Evolutionary conservation across 2,113 vertebrate species (phyloP).

Genomic region (human (Homo sapiens)): DNA sequence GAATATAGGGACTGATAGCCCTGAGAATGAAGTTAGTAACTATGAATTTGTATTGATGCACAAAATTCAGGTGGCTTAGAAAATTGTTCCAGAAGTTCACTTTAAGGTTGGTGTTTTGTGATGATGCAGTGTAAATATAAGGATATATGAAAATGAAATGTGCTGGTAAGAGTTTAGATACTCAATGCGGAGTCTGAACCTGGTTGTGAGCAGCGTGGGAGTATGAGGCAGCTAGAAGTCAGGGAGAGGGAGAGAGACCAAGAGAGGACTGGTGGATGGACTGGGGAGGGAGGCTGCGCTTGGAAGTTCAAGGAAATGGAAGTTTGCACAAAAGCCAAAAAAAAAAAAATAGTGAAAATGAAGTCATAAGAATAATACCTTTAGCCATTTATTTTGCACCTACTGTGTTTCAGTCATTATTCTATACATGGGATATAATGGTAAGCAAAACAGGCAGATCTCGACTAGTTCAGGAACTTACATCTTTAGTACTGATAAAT

Average conservation of each 20-base stretch:
- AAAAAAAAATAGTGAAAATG: neutral
- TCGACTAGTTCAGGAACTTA: neutral
- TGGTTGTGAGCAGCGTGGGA: neutral
- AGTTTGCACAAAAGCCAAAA: neutral
- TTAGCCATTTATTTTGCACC: constrained; percentile 4
- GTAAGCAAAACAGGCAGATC: neutral
- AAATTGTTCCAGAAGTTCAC: neutral
- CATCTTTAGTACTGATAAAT: neutral
- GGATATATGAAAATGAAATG: neutral
- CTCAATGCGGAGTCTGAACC: neutral
- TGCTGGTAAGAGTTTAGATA: neutral
- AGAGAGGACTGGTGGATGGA: constrained; percentile 54
- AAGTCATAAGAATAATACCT: neutral
- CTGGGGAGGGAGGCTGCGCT: constrained; percentile 60
- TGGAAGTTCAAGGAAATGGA: neutral
- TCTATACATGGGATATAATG: neutral
- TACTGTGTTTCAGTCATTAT: neutral
- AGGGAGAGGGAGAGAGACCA: constrained; percentile 72
- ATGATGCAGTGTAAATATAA: neutral
- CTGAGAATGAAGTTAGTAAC: neutral
- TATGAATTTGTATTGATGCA: neutral
- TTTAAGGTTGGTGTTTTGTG: neutral
- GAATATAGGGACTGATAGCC: neutral
- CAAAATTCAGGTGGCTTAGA: neutral
- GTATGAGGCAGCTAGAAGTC: neutral